These are phyloP conservation scores for Kryptopterus vitreolus DNA, from an alignment of 2,797 vertebrate genomes.

Conservation along the genomic window DNA sequence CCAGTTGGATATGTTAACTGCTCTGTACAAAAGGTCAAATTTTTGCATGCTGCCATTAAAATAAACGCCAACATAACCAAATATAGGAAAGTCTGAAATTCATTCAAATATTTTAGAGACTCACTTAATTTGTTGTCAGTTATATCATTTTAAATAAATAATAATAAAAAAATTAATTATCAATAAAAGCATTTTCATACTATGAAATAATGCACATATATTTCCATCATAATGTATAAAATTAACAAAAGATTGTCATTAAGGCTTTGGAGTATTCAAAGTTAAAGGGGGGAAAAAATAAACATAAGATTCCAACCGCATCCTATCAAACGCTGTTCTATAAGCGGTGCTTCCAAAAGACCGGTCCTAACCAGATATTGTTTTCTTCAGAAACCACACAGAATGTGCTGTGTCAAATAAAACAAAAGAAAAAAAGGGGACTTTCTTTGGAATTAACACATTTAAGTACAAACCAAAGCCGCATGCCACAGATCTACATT, in stretches of 20 bases:
- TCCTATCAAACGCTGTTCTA: conserved; percentile 16
- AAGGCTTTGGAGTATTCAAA: not conserved
- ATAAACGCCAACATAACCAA: too few relatives aligned
- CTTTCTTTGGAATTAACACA: conserved; percentile 37
- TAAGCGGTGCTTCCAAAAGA: conserved; percentile 13
- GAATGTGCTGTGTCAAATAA: conserved; percentile 43
- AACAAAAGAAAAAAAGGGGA: conserved; percentile 39
- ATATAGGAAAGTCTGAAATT: too few relatives aligned
- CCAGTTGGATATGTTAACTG: not conserved
- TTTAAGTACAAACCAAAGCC: conserved; percentile 38
- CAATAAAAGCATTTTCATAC: too few relatives aligned
- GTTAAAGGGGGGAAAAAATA: conserved; percentile 10
- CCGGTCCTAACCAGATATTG: conserved; percentile 3
- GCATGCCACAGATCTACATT: conserved; percentile 46
- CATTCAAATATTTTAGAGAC: too few relatives aligned
- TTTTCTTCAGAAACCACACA: conserved; percentile 38
- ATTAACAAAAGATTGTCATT: too few relatives aligned
- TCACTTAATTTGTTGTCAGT: too few relatives aligned
- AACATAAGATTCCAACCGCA: conserved; percentile 19
- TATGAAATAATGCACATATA: too few relatives aligned
- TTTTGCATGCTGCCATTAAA: not conserved
- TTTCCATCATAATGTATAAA: too few relatives aligned
- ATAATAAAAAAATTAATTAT: too few relatives aligned
- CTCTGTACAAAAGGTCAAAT: not conserved
- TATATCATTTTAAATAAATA: too few relatives aligned